Conservation (phyloP, 2,113 vertebrate genomes). For the Callipepla squamata region DNA sequence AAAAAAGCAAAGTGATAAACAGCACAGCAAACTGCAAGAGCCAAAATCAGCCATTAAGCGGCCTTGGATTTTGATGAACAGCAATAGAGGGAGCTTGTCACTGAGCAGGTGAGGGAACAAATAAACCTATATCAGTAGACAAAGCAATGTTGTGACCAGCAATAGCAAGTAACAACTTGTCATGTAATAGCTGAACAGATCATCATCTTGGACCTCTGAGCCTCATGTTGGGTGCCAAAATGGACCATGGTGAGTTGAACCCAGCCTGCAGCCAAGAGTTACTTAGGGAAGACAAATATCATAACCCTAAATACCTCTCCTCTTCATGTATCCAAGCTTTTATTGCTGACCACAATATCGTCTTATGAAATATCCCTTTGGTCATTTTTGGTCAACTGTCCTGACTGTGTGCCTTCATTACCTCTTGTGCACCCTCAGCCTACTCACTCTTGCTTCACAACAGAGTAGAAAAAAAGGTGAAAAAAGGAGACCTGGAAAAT, state of each 20-base stretch:
- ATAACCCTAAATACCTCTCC: background rate
- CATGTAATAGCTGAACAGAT: background rate
- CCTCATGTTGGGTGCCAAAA: background rate
- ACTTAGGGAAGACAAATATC: background rate
- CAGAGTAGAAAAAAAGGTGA: background rate
- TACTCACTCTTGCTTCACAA: background rate
- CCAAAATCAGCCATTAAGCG: background rate
- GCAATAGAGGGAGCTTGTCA: background rate
- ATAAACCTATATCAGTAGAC: background rate
- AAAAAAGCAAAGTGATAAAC: background rate
- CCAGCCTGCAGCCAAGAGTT: background rate
- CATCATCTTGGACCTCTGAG: background rate
- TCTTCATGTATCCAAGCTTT: background rate
- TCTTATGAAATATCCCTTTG: background rate
- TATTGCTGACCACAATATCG: background rate
- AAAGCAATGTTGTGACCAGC: background rate
- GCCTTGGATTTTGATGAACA: background rate
- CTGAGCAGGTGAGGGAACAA: background rate
- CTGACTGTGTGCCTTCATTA: background rate
- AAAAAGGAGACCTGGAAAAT: background rate
- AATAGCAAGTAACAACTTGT: background rate
- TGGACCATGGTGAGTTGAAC: background rate
- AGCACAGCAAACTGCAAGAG: background rate
- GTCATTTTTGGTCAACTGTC: background rate
- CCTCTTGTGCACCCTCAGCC: background rate